phyloP scores from a whole-genome alignment of 2,888 invertebrate genomes.

The Pomacea canaliculata region DNA sequence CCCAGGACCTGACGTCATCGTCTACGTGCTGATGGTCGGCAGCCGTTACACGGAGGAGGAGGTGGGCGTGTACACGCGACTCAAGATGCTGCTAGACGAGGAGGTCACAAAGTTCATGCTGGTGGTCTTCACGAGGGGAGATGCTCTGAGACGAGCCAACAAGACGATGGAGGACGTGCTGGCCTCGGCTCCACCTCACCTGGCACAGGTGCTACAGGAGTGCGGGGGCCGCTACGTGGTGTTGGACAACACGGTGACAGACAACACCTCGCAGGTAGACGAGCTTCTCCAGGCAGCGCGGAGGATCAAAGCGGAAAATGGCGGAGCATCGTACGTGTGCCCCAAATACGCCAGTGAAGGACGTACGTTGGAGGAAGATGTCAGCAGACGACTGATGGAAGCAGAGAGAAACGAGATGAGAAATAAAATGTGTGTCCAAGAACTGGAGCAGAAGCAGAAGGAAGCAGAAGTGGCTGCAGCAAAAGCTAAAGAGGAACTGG shows the following conservation, averaged over 20 bases:
- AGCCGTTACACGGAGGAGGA: constrained; percentile 15
- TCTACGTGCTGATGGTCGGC: constrained; percentile 19
- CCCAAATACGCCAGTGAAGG: constrained; percentile 20
- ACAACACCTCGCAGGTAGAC: constrained; percentile 22
- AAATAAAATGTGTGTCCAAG: constrained; percentile 19
- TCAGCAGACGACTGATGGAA: constrained; percentile 37
- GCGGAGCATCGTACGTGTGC: constrained; percentile 27
- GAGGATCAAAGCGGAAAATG: constrained; percentile 15
- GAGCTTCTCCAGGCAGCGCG: constrained; percentile 25
- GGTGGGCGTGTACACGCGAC: constrained; percentile 2
- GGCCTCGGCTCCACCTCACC: neutral
- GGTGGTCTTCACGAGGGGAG: constrained; percentile 13
- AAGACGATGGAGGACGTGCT: neutral
- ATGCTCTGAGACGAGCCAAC: neutral
- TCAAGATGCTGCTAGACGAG: constrained; percentile 9
- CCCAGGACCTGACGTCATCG: constrained; percentile 16
- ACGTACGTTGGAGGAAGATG: constrained; percentile 33
- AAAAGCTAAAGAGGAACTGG: constrained; percentile 14
- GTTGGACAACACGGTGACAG: constrained; percentile 27
- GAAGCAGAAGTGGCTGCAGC: constrained; percentile 31
- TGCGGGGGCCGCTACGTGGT: constrained; percentile 25
- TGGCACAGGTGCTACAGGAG: constrained; percentile 12
- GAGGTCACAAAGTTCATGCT: constrained; percentile 5
- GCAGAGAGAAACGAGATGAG: constrained; percentile 34
- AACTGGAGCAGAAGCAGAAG: constrained; percentile 29